Conservation (phyloP, 2,797 vertebrate species). For the Phrynocephalus vlangalii region DNA sequence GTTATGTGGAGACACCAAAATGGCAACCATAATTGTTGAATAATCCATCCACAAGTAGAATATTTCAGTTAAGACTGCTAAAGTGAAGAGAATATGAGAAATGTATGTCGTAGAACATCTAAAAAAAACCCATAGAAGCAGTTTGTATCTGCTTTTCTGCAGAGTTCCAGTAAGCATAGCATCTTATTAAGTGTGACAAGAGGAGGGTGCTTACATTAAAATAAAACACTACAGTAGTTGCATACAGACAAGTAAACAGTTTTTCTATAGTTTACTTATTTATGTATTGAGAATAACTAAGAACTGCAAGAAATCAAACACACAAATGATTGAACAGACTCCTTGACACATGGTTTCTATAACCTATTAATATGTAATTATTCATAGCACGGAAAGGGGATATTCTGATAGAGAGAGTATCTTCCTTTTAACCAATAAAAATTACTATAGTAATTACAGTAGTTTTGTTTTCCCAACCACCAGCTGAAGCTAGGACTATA, state of each 20-base stretch:
- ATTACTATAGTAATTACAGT: no score
- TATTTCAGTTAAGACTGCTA: background rate
- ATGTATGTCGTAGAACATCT: background rate
- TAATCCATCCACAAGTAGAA: background rate
- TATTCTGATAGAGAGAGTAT: background rate
- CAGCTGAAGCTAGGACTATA: no score
- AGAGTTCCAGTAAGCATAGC: no score
- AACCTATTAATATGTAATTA: background rate
- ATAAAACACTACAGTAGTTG: background rate
- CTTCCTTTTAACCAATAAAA: background rate
- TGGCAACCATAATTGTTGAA: background rate
- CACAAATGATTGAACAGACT: conserved; percentile 17
- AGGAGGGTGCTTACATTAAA: background rate
- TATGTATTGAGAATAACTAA: background rate
- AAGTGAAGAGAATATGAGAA: background rate
- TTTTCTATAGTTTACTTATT: background rate
- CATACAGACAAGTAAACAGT: background rate
- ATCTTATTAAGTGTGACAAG: background rate
- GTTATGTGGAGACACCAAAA: no score
- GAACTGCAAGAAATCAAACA: background rate
- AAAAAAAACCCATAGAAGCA: background rate
- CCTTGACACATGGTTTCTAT: background rate
- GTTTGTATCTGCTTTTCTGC: background rate
- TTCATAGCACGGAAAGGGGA: background rate
- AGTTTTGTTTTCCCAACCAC: no score